These are phyloP conservation scores for Xanthia icteritia DNA, from an alignment of 2,888 invertebrate genomes.

Conservation along the genomic window DNA sequence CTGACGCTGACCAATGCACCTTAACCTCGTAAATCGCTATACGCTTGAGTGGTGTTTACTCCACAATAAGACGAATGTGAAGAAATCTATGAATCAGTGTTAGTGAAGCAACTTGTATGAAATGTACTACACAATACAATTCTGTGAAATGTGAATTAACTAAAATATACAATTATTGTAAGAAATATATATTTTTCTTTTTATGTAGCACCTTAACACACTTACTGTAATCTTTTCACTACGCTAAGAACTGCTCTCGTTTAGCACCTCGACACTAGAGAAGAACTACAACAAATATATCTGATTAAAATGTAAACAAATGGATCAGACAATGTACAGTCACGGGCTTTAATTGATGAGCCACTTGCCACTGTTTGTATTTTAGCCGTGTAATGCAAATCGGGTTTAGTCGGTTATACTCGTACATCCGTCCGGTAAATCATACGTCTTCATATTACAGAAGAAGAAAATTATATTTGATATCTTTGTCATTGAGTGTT, in stretches of 20 bases:
- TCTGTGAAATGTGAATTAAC: constrained; percentile 4
- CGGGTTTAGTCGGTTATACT: too few species aligned
- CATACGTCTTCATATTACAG: too few species aligned
- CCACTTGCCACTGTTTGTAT: too few species aligned
- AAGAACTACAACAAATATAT: too few species aligned
- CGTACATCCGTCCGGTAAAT: too few species aligned
- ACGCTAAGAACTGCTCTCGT: too few species aligned
- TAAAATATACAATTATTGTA: constrained; percentile 21
- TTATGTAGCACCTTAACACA: not conserved
- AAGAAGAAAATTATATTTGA: too few species aligned
- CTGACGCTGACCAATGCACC: not conserved
- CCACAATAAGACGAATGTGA: not conserved
- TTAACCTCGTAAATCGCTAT: not conserved
- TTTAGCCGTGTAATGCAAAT: too few species aligned
- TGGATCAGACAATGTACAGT: not conserved
- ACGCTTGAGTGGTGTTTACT: not conserved
- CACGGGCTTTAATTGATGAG: too few species aligned
- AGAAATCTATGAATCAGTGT: not conserved
- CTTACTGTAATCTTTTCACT: too few species aligned
- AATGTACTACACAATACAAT: not conserved
- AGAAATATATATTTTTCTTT: not conserved
- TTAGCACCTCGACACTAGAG: too few species aligned
- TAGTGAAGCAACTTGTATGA: not conserved
- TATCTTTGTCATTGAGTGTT: too few species aligned
- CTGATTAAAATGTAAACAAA: not conserved